A percentile compares a stretch with the other conserved stretches of the same genome.
These are phyloP conservation scores for Trematomus loennbergii DNA, from an alignment of 2,113 vertebrate species.

Conservation along the genomic window DNA sequence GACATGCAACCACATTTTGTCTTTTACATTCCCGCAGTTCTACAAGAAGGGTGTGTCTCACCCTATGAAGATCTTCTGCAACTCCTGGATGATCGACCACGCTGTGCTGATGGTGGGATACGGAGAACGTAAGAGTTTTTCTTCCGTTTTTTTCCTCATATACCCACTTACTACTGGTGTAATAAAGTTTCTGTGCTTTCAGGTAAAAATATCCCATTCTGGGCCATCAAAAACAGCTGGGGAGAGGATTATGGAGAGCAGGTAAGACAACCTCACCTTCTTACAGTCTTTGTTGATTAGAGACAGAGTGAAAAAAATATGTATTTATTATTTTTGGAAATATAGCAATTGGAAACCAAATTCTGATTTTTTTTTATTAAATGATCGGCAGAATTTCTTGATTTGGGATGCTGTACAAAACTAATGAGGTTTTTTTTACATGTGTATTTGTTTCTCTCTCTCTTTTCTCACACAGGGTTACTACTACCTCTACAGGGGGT, in stretches of 20 bases:
- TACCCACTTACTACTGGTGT: neutral
- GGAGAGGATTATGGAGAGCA: conserved; percentile 91
- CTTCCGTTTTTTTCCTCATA: neutral
- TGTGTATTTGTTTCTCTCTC: conserved; percentile 4
- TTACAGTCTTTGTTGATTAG: neutral
- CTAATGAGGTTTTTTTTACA: neutral
- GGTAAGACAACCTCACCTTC: conserved; percentile 74
- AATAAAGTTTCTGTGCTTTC: conserved; percentile 26
- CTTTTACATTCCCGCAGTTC: conserved; percentile 80
- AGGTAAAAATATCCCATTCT: conserved; percentile 88
- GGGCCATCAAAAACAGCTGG: conserved; percentile 97
- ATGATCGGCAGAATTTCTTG: neutral
- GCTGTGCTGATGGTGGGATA: conserved; percentile 92
- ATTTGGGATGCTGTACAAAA: neutral
- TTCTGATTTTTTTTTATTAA: neutral
- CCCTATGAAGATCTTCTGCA: conserved; percentile 89
- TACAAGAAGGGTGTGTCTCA: conserved; percentile 90
- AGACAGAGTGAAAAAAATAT: neutral
- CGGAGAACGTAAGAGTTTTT: conserved; percentile 85
- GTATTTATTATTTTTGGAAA: neutral
- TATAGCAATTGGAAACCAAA: neutral
- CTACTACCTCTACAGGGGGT: conserved; percentile 90
- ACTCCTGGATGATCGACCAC: conserved; percentile 92
- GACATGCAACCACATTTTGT: neutral
- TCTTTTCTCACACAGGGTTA: conserved; percentile 85